Percentiles rank a stretch among this genome's conserved stretches.
phyloP scores from a whole-genome alignment of 1,140 invertebrate genomes.

The Lasaia peninsularis region DNA sequence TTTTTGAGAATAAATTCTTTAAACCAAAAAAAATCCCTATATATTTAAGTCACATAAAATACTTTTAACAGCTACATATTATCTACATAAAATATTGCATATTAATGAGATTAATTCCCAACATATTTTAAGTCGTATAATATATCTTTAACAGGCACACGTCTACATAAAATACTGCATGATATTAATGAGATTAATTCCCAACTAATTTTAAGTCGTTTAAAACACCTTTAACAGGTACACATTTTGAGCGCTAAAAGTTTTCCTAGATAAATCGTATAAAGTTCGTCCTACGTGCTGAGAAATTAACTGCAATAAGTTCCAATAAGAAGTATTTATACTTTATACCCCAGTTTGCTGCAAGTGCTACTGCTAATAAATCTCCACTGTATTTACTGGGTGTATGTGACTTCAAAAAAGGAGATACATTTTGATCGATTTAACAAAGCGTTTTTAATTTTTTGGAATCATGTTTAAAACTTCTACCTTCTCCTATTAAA shows the following conservation, averaged over 20 bases:
- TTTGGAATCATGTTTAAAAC: too few species aligned
- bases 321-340: constrained; percentile 13
- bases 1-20: too few species aligned
- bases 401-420: neutral
- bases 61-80: neutral
- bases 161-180: too few species aligned
- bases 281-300: constrained; percentile 8
- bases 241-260: constrained; percentile 3
- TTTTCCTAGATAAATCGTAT: constrained; percentile 8
- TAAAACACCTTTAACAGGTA: constrained; percentile 1
- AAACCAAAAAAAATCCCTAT: too few species aligned
- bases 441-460: too few species aligned
- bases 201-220: constrained; percentile 1
- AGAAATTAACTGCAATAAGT: constrained; percentile 12
- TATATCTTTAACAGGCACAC: too few species aligned
- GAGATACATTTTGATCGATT: too few species aligned
- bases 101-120: too few species aligned
- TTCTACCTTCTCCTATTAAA: too few species aligned
- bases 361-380: neutral
- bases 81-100: too few species aligned
- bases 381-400: neutral
- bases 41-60: neutral
- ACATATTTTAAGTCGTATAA: too few species aligned
- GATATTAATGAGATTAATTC: neutral
- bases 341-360: constrained; percentile 1